Evolutionary conservation across 2,888 invertebrate species (phyloP), one percentile per base, ranked within the genome.

Genomic region (Leptothorax acervorum): DNA sequence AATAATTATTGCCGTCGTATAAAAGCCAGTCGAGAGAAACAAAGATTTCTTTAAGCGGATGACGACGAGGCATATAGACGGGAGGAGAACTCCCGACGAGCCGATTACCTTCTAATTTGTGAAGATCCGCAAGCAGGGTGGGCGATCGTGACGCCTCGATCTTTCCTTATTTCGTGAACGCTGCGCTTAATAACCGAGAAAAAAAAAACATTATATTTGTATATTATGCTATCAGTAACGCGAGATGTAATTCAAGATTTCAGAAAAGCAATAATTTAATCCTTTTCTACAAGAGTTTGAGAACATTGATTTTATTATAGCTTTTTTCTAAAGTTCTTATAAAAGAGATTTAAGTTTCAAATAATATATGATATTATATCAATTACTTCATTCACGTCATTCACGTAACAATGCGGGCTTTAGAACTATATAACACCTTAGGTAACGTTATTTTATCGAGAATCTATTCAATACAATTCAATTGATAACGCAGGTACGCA

Each of bases 1-100:
- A 89, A 89, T 87, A 88, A 88, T 88, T 88, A 89, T 89, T 87
- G 76, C 86, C 71, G 82, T 89, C 84, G 86, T 86, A 81, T 87
- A 87, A 88, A 81, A 84, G 62, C 55, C 60, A 70, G 45, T 45
- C 57, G 60, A 39, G 66, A 85, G 85, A 89, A 89, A 89, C 89
- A 89, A 87, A 87, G 86, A 63, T 66, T 62, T 66, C 60, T 68
- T 73, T 48, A 55, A 51, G 39, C 45, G 68, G 35, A 71, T 57
- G 76, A 76, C 60, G 70, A 48, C 53, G 57, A 42, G 71, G 15
- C 12, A 35, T 66, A 60, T 51, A 39, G 60, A 42, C 28, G 66
- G 60, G 23, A 66, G 51, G 28, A 55, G 68, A 65, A 55, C 42
- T 28, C 83, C 28, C 45, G 55, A 23, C 65, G 48, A 76, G 28